These are phyloP conservation scores for Ginglymostoma cirratum DNA, from an alignment of 2,113 vertebrate genomes.

Conservation along the genomic window DNA sequence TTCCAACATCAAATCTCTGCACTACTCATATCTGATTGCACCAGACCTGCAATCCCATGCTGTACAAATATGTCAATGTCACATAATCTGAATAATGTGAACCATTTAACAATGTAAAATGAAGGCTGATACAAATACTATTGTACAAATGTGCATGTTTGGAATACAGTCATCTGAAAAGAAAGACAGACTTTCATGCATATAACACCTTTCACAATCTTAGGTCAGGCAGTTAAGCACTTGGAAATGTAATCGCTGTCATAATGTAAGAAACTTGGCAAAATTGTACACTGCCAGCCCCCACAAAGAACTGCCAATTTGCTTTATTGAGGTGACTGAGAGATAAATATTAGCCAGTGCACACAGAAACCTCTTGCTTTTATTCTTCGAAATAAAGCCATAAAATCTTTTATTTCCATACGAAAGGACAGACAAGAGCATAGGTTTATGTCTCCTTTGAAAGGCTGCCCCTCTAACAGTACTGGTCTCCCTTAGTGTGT, in stretches of 20 bases:
- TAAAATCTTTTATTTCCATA: background rate
- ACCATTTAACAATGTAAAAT: background rate
- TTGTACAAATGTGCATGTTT: background rate
- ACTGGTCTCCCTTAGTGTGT: background rate
- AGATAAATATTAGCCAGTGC: background rate
- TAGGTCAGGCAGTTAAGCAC: background rate
- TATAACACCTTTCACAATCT: background rate
- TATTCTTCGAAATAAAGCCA: background rate
- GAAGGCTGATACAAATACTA: background rate
- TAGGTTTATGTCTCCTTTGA: background rate
- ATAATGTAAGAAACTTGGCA: background rate
- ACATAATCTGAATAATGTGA: background rate
- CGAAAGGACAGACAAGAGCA: background rate
- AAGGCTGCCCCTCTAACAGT: background rate
- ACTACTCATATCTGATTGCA: background rate
- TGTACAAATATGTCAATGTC: background rate
- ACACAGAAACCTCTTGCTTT: background rate
- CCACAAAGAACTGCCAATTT: background rate
- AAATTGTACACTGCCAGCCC: background rate
- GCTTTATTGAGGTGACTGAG: background rate
- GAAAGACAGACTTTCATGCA: background rate
- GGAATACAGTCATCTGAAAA: background rate
- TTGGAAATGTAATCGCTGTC: background rate
- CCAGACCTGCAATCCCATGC: background rate
- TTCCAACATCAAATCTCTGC: background rate